phyloP scores from a whole-genome alignment of 2,797 vertebrate genomes.

The Zalophus californianus region DNA sequence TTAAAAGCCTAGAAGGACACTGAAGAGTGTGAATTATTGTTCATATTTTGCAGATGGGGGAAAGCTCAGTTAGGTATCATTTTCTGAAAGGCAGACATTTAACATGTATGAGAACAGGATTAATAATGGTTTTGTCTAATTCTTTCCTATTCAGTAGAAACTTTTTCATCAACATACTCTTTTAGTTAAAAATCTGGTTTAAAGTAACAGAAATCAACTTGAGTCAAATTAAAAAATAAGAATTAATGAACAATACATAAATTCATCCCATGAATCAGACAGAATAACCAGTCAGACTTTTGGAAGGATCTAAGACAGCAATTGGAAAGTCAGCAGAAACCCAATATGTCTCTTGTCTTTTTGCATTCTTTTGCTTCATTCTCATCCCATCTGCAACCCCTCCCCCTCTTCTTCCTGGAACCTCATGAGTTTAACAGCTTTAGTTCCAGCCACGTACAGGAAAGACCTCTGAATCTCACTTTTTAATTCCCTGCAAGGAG shows the following conservation, averaged over 20 bases:
- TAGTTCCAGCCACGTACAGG: background rate
- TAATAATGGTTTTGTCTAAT: background rate
- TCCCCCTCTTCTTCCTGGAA: background rate
- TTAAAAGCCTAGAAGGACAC: background rate
- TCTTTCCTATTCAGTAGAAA: background rate
- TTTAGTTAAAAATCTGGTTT: background rate
- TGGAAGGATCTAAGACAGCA: background rate
- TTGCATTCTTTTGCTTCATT: background rate
- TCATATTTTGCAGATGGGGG: background rate
- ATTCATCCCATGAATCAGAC: background rate
- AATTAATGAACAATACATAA: background rate
- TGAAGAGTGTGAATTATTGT: background rate
- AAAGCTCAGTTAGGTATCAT: background rate
- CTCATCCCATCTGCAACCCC: accelerated
- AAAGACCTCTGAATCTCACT: background rate
- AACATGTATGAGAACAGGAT: background rate
- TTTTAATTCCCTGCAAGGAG: background rate
- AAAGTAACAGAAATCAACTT: background rate
- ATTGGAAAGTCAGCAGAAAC: background rate
- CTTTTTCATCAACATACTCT: background rate
- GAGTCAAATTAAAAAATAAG: background rate
- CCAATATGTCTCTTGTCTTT: background rate
- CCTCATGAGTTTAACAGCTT: background rate
- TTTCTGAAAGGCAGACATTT: background rate
- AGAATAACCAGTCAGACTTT: background rate